phyloP scores from a whole-genome alignment of 2,888 invertebrate genomes.

The Mechanitis messenoides region DNA sequence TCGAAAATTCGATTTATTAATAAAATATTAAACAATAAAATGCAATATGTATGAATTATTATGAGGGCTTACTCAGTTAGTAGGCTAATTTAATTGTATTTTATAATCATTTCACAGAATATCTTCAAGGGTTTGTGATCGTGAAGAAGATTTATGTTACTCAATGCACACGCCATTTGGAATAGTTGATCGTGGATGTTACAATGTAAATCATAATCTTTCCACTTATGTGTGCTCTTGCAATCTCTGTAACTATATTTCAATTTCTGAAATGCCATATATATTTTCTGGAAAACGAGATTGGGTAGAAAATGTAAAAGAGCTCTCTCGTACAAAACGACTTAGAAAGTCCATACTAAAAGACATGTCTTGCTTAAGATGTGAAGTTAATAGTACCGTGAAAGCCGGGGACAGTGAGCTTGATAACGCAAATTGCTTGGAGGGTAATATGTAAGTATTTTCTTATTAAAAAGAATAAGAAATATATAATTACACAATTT shows the following conservation, averaged over 20 bases:
- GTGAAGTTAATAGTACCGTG: conserved; percentile 51
- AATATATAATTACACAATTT: background rate
- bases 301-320: conserved; percentile 58
- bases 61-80: no score
- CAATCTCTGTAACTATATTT: conserved; percentile 61
- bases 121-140: conserved; percentile 44
- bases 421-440: conserved; percentile 48
- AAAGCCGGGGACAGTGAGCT: conserved; percentile 35
- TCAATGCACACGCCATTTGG: conserved; percentile 64
- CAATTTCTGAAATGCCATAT: conserved; percentile 57
- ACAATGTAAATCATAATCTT: conserved; percentile 48
- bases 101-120: conserved; percentile 37
- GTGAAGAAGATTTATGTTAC: conserved; percentile 54
- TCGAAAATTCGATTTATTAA: no score
- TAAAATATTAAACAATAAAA: no score
- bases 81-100: conserved; percentile 29
- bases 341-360: conserved; percentile 53
- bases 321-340: conserved; percentile 49
- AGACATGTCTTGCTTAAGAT: conserved; percentile 57
- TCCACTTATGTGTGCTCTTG: conserved; percentile 59
- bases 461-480: conserved; percentile 9
- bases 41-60: no score
- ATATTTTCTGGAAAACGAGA: conserved; percentile 48
- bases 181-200: conserved; percentile 59
- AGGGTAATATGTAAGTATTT: conserved; percentile 55